phyloP scores from a whole-genome alignment of 2,888 invertebrate genomes.

The Plagodis pulveraria region DNA sequence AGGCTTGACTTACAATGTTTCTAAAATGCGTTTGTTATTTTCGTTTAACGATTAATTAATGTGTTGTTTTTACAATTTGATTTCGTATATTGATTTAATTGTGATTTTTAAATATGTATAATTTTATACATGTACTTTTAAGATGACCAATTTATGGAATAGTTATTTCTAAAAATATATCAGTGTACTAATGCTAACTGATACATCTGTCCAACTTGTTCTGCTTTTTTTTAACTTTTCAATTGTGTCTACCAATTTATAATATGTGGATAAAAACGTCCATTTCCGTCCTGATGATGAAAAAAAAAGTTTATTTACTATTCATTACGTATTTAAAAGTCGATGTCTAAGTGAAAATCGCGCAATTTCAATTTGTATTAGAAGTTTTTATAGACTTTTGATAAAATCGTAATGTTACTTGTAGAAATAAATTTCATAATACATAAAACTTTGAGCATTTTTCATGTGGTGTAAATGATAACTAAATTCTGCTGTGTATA shows the following conservation, averaged over 20 bases:
- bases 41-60: slow-evolving; percentile 73
- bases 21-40: slow-evolving; percentile 59
- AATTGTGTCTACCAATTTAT: slow-evolving; percentile 17
- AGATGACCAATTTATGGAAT: no score
- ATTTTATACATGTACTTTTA: no score
- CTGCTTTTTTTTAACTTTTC: no score
- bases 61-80: slow-evolving; percentile 31
- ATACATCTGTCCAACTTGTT: no score
- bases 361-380: slow-evolving; percentile 25
- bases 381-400: slow-evolving; percentile 19
- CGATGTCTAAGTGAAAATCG: slow-evolving; percentile 23
- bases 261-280: slow-evolving; percentile 25
- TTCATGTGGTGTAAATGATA: no score
- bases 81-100: no score
- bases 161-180: no score
- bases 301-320: slow-evolving; percentile 22
- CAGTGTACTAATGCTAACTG: no score
- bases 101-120: no score
- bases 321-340: slow-evolving; percentile 8
- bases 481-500: no score
- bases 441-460: no score
- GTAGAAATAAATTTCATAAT: not conserved
- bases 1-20: slow-evolving; percentile 38
- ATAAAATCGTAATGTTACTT: slow-evolving; percentile 8
- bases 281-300: slow-evolving; percentile 37